These are phyloP conservation scores for Vidua chalybeata DNA, from an alignment of 2,113 vertebrate species.

Conservation along the genomic window DNA sequence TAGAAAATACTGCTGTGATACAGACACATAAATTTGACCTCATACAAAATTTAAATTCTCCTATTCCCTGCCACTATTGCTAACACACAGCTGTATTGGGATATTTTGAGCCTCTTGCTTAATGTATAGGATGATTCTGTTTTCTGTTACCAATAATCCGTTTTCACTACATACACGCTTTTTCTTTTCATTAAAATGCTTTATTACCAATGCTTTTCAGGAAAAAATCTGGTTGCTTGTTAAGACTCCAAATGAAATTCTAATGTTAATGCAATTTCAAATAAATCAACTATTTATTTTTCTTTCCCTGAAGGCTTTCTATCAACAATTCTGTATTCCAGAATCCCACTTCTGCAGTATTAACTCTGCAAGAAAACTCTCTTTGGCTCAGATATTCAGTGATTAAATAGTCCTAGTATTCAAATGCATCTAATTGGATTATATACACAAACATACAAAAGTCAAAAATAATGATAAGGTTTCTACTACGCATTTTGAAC, in stretches of 20 bases:
- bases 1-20: background rate
- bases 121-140: background rate
- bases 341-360: background rate
- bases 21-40: background rate
- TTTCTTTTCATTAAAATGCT: background rate
- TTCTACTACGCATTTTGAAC: background rate
- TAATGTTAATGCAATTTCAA: background rate
- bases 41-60: slow-evolving; percentile 3
- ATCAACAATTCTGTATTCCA: background rate
- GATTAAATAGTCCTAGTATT: background rate
- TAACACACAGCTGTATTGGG: background rate
- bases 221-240: background rate
- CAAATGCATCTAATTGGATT: background rate
- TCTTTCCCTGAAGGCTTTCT: background rate
- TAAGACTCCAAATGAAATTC: background rate
- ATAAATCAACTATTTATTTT: background rate
- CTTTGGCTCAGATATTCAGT: background rate
- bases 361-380: background rate
- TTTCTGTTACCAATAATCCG: background rate
- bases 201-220: background rate
- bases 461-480: background rate
- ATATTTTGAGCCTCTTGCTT: background rate
- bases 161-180: background rate
- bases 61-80: background rate
- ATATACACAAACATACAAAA: background rate